Percentiles rank a stretch among this genome's conserved stretches.
phyloP scores from a whole-genome alignment of 2,113 vertebrate genomes.

The Ctenodactylus gundi region DNA sequence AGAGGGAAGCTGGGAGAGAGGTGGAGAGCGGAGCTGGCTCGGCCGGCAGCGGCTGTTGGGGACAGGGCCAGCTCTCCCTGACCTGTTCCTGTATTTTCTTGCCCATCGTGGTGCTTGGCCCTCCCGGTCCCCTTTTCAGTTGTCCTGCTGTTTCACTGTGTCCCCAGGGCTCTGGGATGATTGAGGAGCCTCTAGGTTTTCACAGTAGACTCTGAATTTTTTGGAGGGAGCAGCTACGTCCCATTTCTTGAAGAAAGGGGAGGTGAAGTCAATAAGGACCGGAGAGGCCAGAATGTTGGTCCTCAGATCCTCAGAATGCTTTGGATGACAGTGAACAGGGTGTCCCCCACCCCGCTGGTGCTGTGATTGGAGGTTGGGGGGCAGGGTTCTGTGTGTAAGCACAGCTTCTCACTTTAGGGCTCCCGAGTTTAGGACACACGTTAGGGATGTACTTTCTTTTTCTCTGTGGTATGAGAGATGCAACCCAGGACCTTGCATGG shows the following conservation, averaged over 20 bases:
- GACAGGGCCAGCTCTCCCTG: neutral
- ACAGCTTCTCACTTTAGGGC: no score
- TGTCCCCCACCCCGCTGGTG: neutral
- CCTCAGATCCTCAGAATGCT: neutral
- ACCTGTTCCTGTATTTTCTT: neutral
- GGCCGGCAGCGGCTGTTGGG: constrained; percentile 1
- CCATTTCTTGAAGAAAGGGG: neutral
- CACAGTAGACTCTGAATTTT: neutral
- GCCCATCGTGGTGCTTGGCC: no score
- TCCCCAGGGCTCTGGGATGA: neutral
- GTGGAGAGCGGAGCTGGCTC: neutral
- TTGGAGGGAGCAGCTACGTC: neutral
- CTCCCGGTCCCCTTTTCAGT: neutral
- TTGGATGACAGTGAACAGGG: neutral
- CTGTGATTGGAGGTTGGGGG: no score
- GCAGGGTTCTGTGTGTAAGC: no score
- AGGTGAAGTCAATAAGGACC: neutral
- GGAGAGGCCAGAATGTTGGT: no score
- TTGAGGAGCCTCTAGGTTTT: neutral
- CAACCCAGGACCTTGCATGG: no score
- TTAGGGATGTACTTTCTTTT: neutral
- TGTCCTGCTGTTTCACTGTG: neutral
- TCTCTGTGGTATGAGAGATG: no score
- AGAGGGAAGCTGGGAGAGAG: neutral
- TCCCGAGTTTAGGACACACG: neutral